These are phyloP conservation scores for Callorhinus ursinus DNA, from an alignment of 2,113 vertebrate species.

Conservation along the genomic window DNA sequence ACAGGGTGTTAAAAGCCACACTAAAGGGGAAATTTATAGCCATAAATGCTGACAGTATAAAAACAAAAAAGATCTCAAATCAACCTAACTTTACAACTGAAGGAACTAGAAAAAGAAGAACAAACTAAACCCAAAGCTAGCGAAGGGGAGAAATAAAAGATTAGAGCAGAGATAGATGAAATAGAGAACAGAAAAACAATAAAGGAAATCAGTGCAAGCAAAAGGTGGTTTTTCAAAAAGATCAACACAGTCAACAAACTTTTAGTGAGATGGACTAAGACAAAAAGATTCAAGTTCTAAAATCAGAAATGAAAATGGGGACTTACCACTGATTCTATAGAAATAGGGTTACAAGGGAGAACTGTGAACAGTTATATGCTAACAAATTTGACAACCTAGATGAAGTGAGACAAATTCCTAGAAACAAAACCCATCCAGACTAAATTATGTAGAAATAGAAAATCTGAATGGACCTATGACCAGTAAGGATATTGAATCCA, in stretches of 20 bases:
- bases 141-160: background rate
- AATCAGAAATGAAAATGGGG: background rate
- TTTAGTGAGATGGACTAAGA: background rate
- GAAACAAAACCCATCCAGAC: background rate
- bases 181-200: background rate
- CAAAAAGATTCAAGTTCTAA: background rate
- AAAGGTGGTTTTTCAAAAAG: background rate
- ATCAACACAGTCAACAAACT: background rate
- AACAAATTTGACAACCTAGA: background rate
- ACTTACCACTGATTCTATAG: background rate
- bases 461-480: background rate
- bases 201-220: background rate
- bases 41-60: background rate
- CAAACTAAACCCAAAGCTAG: background rate
- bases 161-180: background rate
- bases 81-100: background rate
- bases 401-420: background rate
- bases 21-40: background rate
- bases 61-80: background rate
- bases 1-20: background rate
- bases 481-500: background rate
- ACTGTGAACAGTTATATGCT: background rate
- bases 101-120: background rate
- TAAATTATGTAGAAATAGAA: background rate
- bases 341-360: background rate